Percentiles rank a stretch among this genome's conserved stretches.
Evolutionary conservation across 2,797 vertebrate genomes (phyloP).

Genomic region (Rhabdomys pumilio): DNA sequence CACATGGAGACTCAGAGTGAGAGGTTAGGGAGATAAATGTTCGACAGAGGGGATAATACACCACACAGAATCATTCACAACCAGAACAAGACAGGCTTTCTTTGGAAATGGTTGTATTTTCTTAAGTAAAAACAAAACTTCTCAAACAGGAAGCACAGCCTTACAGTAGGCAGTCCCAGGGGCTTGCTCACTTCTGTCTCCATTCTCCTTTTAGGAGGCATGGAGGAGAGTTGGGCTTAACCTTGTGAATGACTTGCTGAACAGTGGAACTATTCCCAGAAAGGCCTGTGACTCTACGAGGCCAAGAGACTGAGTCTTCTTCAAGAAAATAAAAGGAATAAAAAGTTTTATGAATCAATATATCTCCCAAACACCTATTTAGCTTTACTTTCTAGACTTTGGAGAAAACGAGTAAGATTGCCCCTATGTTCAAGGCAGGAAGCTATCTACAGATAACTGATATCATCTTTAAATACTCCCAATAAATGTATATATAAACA

Average conservation of each 20-base stretch:
- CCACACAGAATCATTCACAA: conserved; percentile 80
- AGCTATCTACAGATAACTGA: not conserved
- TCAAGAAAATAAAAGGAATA: not conserved
- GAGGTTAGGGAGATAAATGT: conserved; percentile 69
- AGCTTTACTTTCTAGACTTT: conserved; percentile 28
- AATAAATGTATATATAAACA: not conserved
- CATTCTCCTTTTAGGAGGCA: not conserved
- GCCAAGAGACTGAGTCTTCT: conserved; percentile 4
- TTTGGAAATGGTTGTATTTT: conserved; percentile 80
- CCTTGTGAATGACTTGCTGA: not conserved
- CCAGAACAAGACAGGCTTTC: conserved; percentile 78
- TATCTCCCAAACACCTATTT: not conserved
- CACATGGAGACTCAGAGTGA: not conserved
- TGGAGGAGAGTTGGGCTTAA: not conserved
- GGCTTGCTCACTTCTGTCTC: not conserved
- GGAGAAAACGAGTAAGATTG: not conserved
- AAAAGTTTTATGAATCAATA: conserved; percentile 9
- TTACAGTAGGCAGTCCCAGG: conserved; percentile 46
- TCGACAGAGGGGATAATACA: conserved; percentile 76
- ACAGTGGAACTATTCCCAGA: conserved; percentile 25
- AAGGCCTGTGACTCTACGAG: not conserved
- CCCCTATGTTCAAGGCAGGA: not conserved
- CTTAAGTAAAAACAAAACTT: conserved; percentile 82
- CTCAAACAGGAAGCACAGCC: conserved; percentile 59
- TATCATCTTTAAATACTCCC: not conserved